Evolutionary conservation across 2,797 vertebrate species (phyloP).

Genomic region (Dromococcyx pavoninus): DNA sequence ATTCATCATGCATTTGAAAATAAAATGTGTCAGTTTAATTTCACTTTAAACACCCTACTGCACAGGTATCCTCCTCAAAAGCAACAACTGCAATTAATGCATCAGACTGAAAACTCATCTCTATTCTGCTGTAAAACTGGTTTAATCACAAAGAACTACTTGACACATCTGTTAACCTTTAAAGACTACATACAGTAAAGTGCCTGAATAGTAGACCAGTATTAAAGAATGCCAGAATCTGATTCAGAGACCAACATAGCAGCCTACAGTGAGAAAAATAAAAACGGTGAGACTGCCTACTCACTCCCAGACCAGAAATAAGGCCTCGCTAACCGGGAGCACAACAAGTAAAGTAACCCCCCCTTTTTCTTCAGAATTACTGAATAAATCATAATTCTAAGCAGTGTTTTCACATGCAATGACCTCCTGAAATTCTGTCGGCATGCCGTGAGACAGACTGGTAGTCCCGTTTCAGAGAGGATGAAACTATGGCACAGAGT

Average conservation of each 20-base stretch:
- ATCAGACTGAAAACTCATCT: background rate
- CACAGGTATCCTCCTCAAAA: background rate
- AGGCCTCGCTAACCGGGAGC: background rate
- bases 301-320: background rate
- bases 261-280: background rate
- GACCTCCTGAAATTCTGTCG: background rate
- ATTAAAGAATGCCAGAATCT: background rate
- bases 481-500: background rate
- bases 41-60: background rate
- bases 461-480: background rate
- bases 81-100: background rate
- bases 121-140: background rate
- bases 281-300: background rate
- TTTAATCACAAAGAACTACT: background rate
- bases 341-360: background rate
- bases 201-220: background rate
- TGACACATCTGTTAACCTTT: background rate
- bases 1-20: conserved; percentile 29
- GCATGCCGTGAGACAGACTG: fast-evolving
- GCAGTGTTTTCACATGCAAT: background rate
- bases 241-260: background rate
- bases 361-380: background rate
- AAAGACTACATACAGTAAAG: background rate
- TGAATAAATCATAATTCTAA: background rate
- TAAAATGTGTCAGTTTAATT: background rate